Base-by-base conservation (phyloP, 2,888 invertebrate genomes). In the Parasteatoda lunata region DNA sequence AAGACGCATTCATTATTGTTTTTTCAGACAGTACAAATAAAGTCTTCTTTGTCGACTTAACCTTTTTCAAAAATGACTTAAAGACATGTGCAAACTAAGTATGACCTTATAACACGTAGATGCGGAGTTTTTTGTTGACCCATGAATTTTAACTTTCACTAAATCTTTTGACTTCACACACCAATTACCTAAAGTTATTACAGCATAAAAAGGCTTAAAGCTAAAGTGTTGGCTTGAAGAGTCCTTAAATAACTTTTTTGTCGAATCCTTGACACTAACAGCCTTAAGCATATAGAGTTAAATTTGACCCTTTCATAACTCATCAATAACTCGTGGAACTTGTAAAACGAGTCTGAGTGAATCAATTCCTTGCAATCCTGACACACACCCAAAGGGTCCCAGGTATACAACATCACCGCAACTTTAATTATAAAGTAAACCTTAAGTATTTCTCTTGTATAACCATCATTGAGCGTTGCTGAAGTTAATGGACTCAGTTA, bases 241-340 rank as follows among this genome's bases (percentile, higher is more conserved):
- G 52, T 4, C 77, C 70, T 84, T 78, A 77, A 77, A 78, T 78
- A 72, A 73, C 64, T 59, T 66, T 73, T 75, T 78, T 70, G 52
- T 73, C 73, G 54, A 84, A 84, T 84, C 84, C 72, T 84, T 84
- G 84, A 84, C 84, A 73, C 73, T 78, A 72, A 73, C 72, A 84
- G 66, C 77, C 77, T 77, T 59, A 66, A 83, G 83, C 68, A 77
- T 70, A 65, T 69, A 77, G 45, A 68, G 73, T 73, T 48, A 52
- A 77, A 59, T 69, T 69, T 75, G 81, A 82, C 82, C 82, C 82
- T 76, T 52, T 45, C 49, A 59, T n/a, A 45, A 68, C 68, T 73
- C 64, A 54, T 73, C 49, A 65, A 64, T 73, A 68, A 78, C 77
- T 71, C 51, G 77, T 48, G 71, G 72, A 83, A 83, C 83, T 78